Evolutionary conservation across 2,888 invertebrate genomes (phyloP), one percentile per base, ranked within the genome.

Genomic region (Caenorhabditis panamensis): DNA sequence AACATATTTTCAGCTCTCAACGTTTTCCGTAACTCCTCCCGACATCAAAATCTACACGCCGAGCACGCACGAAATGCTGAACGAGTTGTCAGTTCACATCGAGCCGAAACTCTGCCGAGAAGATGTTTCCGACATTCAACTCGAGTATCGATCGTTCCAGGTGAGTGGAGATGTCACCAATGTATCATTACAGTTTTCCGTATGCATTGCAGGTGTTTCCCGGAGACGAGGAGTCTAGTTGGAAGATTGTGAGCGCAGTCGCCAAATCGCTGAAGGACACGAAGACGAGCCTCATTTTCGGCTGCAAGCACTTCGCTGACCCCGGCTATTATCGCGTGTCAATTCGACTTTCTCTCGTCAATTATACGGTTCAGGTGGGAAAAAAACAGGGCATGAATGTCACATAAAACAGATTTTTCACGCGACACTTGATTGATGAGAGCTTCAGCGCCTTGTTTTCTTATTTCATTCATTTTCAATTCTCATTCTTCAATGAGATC

Each of bases 301-400:
- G 84, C 36, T 86, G 86, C 62, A 79, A 82, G 37, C 79, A 82
- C 61, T 82, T 85, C 58, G 73, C 82, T 8, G 84, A 84, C 64
- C 77, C 83, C 58, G 86, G 86, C 44, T 75, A 84, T 71, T 86
- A 86, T 78, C 77, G 85, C 36, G 76, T 86, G 64, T 75, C 75
- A 24, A 78, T 82, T 78, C 71, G 72, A 64, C 68, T 68, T 61
- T 79, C 82, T 22, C 64, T 79, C 4, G 72, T 69, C 64, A 82
- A 81, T 72, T 81, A 82, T 63, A 76, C 82, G 47, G 72, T 82
- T 53, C 68, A 76, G 72, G 84, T 84, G 53, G 58, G 84, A 68
- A 6, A 26, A 64, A 41, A 41, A 16, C 13, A 16, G n/a, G 41
- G 24, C 11, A 26, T 31, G 36, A 51, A 16, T 51, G 31, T 63